Evolutionary conservation across 2,113 vertebrate genomes (phyloP), one percentile per base, ranked within the genome.

Genomic region (Zosterops borbonicus): DNA sequence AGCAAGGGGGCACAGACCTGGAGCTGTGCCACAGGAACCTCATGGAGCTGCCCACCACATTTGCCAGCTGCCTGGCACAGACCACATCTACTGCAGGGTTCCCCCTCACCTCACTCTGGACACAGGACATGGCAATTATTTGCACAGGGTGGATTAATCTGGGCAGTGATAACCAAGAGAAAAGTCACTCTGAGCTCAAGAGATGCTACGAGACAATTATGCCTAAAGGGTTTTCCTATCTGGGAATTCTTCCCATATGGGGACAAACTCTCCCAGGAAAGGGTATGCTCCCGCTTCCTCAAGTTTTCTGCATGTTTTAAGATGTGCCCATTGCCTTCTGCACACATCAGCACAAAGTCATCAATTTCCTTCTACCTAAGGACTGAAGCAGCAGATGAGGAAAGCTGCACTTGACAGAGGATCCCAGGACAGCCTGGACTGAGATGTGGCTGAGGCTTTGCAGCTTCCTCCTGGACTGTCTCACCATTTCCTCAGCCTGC

Each of bases 1-100:
- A 53, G 37, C 50, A 55, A 27, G 50, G 19, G 33, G 69, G 11
- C 9, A 41, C 28, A 55, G 84, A 31, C 58, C 44, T 64, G 28
- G 33, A 55, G 56, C 6, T 62, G 56, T 1, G 12, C 46, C 50
- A 39, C 52, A n/a, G 0, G 3, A 70, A 52, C 1, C 0, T 33
- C 37, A 22, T 15, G 22, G 55, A 78, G n/a, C 37, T 65, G 33
- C 28, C 27, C 44, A 27, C 18, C 4, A 1, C 49, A 6, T 25
- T 0, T 22, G 24, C 23, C 49, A 25, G 39, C 58, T 87, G 68
- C 77, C 55, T 69, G 50, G 56, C 60, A 69, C 27, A 29, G 16
- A 47, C 33, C 35, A 46, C 44, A 39, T 15, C 68, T 65, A 52
- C 46, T 52, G 14, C 58, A 86, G 44, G 58, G 9, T 1, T 41